phyloP scores from a whole-genome alignment of 2,113 vertebrate genomes.

The Neogobius melanostomus region DNA sequence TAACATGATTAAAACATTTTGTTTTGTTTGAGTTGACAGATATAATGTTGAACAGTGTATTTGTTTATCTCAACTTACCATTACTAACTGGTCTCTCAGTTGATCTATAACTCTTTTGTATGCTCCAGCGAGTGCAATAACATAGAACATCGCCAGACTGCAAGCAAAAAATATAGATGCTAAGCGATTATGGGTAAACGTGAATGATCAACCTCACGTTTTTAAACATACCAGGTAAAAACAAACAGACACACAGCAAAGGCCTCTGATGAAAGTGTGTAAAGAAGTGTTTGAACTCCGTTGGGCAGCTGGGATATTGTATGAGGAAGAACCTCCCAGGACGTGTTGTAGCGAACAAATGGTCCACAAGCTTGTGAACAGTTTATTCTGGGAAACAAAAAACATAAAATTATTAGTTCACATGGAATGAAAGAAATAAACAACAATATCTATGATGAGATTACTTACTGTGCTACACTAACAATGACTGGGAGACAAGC shows the following conservation, averaged over 20 bases:
- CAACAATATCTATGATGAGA: not conserved
- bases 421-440: not conserved
- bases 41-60: not conserved
- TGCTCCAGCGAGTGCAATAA: slow-evolving; percentile 89
- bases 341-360: slow-evolving; percentile 82
- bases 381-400: slow-evolving; percentile 76
- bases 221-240: slow-evolving; percentile 83
- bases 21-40: not conserved
- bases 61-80: slow-evolving; percentile 78
- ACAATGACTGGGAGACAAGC: slow-evolving; percentile 84
- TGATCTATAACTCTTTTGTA: slow-evolving; percentile 87
- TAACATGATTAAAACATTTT: not conserved
- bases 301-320: slow-evolving; percentile 71
- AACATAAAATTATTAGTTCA: not conserved
- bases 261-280: slow-evolving; percentile 83
- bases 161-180: slow-evolving; percentile 15
- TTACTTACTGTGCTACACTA: slow-evolving; percentile 86
- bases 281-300: slow-evolving; percentile 67
- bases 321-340: slow-evolving; percentile 83
- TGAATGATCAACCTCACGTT: not conserved
- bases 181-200: not conserved
- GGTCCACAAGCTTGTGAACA: slow-evolving; percentile 91
- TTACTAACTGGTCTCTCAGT: slow-evolving; percentile 85
- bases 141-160: slow-evolving; percentile 92
- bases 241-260: slow-evolving; percentile 92